A percentile compares a stretch with the other conserved stretches of the same genome.
phyloP scores from a whole-genome alignment of 2,113 vertebrate species.

The Desmodus rotundus region DNA sequence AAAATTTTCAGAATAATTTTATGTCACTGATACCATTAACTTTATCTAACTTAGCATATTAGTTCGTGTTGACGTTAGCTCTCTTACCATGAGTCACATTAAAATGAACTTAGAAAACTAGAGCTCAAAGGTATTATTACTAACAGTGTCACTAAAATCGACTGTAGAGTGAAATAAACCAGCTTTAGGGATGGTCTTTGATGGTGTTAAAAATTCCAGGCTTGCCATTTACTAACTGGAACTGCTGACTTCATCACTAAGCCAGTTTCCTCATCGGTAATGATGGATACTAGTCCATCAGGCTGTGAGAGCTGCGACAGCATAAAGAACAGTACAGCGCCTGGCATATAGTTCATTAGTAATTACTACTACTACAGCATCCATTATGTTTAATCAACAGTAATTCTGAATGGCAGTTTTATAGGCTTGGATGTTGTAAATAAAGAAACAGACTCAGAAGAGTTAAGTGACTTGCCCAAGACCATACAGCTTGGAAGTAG shows the following conservation, averaged over 20 bases:
- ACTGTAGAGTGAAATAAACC: conserved; percentile 5
- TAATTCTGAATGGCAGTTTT: background rate
- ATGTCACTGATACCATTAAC: background rate
- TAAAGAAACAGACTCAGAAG: background rate
- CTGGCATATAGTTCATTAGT: background rate
- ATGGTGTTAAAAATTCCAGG: background rate
- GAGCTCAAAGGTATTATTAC: background rate
- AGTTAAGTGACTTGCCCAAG: background rate
- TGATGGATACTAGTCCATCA: background rate
- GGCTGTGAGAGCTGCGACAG: background rate
- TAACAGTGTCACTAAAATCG: background rate
- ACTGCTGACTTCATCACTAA: background rate
- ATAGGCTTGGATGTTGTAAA: background rate
- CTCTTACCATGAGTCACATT: background rate
- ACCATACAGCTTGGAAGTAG: background rate
- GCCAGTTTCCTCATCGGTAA: background rate
- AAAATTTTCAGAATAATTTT: conserved; percentile 35
- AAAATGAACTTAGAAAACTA: conserved; percentile 2
- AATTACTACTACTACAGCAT: background rate
- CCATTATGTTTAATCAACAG: background rate
- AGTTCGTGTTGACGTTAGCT: background rate
- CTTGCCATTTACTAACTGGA: conserved; percentile 6
- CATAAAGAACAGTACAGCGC: background rate
- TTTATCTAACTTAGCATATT: background rate
- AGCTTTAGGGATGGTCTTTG: background rate